Percentiles rank a stretch among this genome's conserved stretches.
Evolutionary conservation across 2,113 vertebrate species (phyloP).

Genomic region (Nettapus auritus): DNA sequence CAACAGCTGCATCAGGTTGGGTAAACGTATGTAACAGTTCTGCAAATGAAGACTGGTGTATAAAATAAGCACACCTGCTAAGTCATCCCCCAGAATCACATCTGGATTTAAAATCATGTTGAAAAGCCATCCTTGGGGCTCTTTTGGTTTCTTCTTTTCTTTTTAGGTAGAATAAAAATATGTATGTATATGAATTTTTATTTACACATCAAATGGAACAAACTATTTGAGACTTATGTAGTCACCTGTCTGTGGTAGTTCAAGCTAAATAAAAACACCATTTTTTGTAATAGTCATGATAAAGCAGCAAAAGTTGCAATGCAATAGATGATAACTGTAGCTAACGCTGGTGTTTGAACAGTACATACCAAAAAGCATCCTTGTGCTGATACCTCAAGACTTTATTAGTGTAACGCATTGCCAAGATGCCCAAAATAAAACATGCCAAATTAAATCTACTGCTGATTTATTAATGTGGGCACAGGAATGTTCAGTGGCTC

Average conservation of each 20-base stretch:
- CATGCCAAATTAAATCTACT: not conserved
- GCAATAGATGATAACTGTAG: not conserved
- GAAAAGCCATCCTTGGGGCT: not conserved
- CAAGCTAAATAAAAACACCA: not conserved
- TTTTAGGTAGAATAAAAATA: not conserved
- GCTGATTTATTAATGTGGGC: not conserved
- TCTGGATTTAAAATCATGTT: not conserved
- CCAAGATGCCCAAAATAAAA: not conserved
- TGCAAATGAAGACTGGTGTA: not conserved
- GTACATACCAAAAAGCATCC: not conserved
- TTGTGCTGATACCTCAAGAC: not conserved
- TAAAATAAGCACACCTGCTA: not conserved
- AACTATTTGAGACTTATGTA: not conserved
- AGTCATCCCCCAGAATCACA: not conserved
- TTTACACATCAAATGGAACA: not conserved
- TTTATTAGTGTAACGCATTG: not conserved
- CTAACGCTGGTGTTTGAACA: not conserved
- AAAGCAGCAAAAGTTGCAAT: conserved; percentile 17
- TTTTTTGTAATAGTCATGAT: not conserved
- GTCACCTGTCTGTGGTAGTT: not conserved
- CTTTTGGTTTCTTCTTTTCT: not conserved
- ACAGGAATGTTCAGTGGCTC: not conserved
- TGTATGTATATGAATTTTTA: not conserved
- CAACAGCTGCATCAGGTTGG: not conserved
- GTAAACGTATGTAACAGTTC: not conserved